Base-by-base conservation (phyloP, 2,888 invertebrate species). In the Drosophila bunnanda region DNA sequence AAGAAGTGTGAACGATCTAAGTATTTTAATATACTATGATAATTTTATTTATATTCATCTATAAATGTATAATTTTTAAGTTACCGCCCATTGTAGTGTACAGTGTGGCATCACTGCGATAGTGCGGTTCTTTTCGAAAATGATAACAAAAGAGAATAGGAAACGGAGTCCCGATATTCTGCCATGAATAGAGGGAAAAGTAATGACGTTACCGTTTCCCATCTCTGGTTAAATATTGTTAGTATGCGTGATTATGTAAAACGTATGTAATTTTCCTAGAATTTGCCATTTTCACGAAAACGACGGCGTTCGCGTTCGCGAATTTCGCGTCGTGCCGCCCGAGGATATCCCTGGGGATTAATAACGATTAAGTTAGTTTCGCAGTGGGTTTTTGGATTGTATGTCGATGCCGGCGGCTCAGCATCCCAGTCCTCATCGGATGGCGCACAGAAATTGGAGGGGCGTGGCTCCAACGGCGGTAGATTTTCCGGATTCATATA, bases 291-390 rank as follows among this genome's bases (percentile, higher is more conserved):
- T 1, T 77, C 61, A 0, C 60, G 57, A 10, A 83, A 72, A 7
- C 90, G 89, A n/a, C 70, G 73, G 7, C 88, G 85, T 54, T 90
- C 89, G 6, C 48, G 60, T 38, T 80, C 79, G 0, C 86, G 79
- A 34, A 90, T 87, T 9, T 74, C 73, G 17, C 82, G 81, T 5
- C 88, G 79, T 5, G 56, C 58, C 0, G 88, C 61, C 2, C 75
- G 77, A 7, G 73, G 46, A 0, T 64, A 34, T 0, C 88, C 86
- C 2, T 76, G 59, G 0, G 77, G 72, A 38, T 57, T 59, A 0
- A 79, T 78, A 9, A 89, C 58, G 2, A 91, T 52, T 0, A 9
- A 25, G 38, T 78, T 22, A 54, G 65, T 5, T 32, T 57, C 30
- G 68, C 84, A 25, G 70, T 75, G 56, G 48, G 36, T 39, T 61